These are phyloP conservation scores for Melanostigma gelatinosum DNA, from an alignment of 2,113 vertebrate genomes.

Conservation along the genomic window DNA sequence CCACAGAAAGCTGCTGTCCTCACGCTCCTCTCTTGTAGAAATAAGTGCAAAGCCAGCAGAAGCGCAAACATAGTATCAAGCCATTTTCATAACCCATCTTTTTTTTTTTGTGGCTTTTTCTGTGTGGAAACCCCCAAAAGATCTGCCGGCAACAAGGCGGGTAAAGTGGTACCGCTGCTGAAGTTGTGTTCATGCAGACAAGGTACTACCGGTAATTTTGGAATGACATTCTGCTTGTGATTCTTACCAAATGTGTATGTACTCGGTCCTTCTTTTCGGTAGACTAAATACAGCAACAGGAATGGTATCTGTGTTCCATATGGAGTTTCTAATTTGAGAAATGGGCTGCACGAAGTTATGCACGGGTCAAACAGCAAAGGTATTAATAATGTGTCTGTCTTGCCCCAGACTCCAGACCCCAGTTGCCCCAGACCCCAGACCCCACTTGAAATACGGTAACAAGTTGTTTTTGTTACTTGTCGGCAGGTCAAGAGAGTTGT, in stretches of 20 bases:
- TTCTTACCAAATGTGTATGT: not conserved
- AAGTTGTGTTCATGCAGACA: not conserved
- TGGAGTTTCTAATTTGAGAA: slow-evolving; percentile 25
- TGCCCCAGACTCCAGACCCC: not conserved
- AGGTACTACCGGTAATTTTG: not conserved
- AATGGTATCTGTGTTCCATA: not conserved
- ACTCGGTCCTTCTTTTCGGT: not conserved
- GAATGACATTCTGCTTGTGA: not conserved
- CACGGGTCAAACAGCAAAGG: not conserved
- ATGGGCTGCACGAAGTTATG: not conserved
- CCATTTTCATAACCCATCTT: not conserved
- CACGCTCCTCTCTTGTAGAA: not conserved
- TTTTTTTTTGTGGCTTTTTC: not conserved
- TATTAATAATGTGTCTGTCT: not conserved
- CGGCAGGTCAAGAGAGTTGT: not conserved
- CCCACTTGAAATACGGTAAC: not conserved
- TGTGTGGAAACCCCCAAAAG: not conserved
- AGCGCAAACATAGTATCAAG: not conserved
- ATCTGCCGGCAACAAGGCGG: not conserved
- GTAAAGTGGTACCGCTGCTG: not conserved
- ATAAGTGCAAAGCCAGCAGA: not conserved
- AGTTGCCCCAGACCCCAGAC: no score
- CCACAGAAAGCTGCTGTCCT: slow-evolving; percentile 2
- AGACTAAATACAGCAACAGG: not conserved
- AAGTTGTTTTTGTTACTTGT: not conserved